These are phyloP conservation scores for Kryptopterus vitreolus DNA, from an alignment of 2,797 vertebrate species.

Conservation along the genomic window DNA sequence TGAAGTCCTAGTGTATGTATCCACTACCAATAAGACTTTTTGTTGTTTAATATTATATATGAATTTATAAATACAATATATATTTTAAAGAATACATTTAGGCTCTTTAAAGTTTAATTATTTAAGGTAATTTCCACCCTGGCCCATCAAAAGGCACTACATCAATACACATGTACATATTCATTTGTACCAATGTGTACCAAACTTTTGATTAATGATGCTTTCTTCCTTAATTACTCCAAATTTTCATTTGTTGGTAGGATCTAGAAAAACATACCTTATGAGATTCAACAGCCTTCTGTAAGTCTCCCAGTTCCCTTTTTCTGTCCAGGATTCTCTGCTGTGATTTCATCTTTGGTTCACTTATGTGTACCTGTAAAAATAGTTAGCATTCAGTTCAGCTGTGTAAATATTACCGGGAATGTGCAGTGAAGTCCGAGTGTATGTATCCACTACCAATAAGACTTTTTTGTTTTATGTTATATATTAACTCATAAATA, in stretches of 20 bases:
- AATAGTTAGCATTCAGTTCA: constrained; percentile 1
- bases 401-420: not conserved
- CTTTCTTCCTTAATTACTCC: not conserved
- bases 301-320: constrained; percentile 20
- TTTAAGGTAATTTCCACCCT: no score
- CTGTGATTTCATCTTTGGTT: constrained; percentile 35
- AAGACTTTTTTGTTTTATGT: not conserved
- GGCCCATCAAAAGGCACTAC: not conserved
- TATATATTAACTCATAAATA: not conserved
- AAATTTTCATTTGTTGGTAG: not conserved
- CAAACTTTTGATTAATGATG: not conserved
- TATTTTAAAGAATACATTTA: not conserved
- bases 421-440: not conserved
- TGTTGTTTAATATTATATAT: not conserved
- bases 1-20: not conserved
- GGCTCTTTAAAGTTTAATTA: not conserved
- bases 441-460: not conserved
- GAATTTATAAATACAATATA: not conserved
- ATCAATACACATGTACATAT: not conserved
- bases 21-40: not conserved
- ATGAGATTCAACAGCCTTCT: constrained; percentile 28
- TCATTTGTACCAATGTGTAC: no score
- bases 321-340: constrained; percentile 33
- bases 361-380: constrained; percentile 41
- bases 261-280: constrained; percentile 34